These are phyloP conservation scores for Drosophila longiperda DNA, from an alignment of 2,888 invertebrate species.

Conservation along the genomic window DNA sequence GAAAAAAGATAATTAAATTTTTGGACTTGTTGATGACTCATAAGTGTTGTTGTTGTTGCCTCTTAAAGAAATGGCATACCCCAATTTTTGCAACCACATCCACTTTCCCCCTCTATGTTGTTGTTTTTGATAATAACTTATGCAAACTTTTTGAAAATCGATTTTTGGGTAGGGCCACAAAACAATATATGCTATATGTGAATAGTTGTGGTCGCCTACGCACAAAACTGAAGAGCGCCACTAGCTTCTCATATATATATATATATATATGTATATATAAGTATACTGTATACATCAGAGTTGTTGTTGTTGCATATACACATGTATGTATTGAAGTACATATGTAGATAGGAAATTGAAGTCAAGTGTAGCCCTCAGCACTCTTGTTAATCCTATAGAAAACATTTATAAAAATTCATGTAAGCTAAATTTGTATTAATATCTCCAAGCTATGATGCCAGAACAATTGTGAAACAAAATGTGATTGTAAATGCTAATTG, in stretches of 20 bases:
- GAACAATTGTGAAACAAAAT: slow-evolving; percentile 36
- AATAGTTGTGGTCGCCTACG: not conserved
- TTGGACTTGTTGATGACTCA: slow-evolving; percentile 7
- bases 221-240: not conserved
- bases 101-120: not conserved
- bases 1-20: slow-evolving; percentile 4
- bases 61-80: slow-evolving; percentile 31
- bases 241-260: not conserved
- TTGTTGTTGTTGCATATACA: slow-evolving; percentile 2
- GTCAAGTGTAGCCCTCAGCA: not conserved
- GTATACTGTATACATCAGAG: not conserved
- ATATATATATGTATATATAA: not conserved
- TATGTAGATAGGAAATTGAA: slow-evolving; percentile 4
- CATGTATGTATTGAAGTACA: not conserved
- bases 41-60: slow-evolving; percentile 38
- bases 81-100: slow-evolving; percentile 6
- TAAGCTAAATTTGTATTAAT: slow-evolving; percentile 3
- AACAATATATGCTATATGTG: not conserved
- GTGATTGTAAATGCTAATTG: slow-evolving; percentile 42
- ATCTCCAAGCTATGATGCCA: slow-evolving; percentile 15
- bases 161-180: slow-evolving; percentile 10
- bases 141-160: slow-evolving; percentile 7
- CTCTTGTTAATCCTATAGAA: slow-evolving; percentile 1
- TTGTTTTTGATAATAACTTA: slow-evolving; percentile 7
- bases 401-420: not conserved